Evolutionary conservation across 1,140 invertebrate genomes (phyloP).

Genomic region (Drosophila repleta): DNA sequence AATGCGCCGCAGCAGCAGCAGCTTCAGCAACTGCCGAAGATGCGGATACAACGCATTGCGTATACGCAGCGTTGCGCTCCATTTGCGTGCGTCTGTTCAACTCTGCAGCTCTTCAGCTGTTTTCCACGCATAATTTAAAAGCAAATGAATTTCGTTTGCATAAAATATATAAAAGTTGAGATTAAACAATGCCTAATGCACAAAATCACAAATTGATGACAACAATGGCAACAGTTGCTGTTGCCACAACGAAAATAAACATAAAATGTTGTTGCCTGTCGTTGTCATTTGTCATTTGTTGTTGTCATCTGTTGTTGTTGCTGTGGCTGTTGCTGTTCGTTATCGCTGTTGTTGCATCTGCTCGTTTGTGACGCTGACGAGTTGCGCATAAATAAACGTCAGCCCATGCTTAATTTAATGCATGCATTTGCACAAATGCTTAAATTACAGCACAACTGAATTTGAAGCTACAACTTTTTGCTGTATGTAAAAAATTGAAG

Average conservation of each 20-base stretch:
- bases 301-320: constrained; percentile 3
- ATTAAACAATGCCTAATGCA: constrained; percentile 56
- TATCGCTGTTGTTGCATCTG: constrained; percentile 39
- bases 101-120: constrained; percentile 29
- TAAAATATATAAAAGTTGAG: constrained; percentile 27
- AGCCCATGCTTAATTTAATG: constrained; percentile 55
- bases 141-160: constrained; percentile 52
- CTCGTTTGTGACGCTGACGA: constrained; percentile 61
- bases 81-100: constrained; percentile 19
- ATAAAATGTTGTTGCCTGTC: constrained; percentile 17
- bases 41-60: constrained; percentile 50
- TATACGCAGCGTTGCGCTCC: constrained; percentile 45
- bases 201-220: constrained; percentile 58
- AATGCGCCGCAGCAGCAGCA: constrained; percentile 57
- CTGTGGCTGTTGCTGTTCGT: constrained; percentile 27
- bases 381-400: constrained; percentile 69
- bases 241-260: background rate
- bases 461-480: constrained; percentile 23
- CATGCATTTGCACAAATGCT: constrained; percentile 66
- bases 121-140: constrained; percentile 53
- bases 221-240: constrained; percentile 10
- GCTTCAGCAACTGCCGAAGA: constrained; percentile 32
- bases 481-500: constrained; percentile 29
- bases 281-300: constrained; percentile 28
- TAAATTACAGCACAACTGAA: constrained; percentile 69